These are phyloP conservation scores for Lepus timidus DNA, from an alignment of 2,113 vertebrate genomes.

Conservation along the genomic window DNA sequence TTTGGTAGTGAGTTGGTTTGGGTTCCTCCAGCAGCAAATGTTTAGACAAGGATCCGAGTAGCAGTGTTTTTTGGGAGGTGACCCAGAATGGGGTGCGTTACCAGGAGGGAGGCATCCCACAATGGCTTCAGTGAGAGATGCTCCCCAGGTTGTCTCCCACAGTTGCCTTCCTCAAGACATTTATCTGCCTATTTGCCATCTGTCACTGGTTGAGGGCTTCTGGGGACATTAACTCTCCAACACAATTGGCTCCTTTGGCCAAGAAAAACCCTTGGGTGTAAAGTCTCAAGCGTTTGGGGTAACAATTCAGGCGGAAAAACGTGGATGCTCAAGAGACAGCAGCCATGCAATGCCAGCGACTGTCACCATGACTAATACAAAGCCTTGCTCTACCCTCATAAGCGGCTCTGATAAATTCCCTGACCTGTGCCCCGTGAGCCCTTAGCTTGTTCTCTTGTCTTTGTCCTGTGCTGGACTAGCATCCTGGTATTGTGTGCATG, in stretches of 20 bases:
- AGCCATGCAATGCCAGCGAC: neutral
- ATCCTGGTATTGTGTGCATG: accelerated
- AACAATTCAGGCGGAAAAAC: neutral
- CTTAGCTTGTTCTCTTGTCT: neutral
- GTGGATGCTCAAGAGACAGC: neutral
- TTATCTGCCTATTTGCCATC: neutral
- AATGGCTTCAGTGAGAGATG: neutral
- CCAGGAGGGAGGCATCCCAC: neutral
- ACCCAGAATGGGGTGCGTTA: neutral
- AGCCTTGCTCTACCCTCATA: neutral
- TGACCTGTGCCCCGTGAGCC: neutral
- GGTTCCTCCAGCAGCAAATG: neutral
- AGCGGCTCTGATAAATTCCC: neutral
- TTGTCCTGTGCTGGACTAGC: neutral
- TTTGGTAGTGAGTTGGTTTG: neutral
- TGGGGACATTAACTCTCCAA: conserved; percentile 13
- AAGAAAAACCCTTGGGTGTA: neutral
- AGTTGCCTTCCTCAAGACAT: neutral
- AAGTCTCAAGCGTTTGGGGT: neutral
- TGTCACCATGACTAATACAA: neutral
- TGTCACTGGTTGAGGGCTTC: neutral
- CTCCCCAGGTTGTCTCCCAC: neutral
- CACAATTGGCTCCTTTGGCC: neutral
- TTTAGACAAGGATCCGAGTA: neutral
- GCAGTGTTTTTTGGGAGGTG: neutral